Evolutionary conservation across 2,888 invertebrate genomes (phyloP).

Genomic region (Hyppa rectilinea): DNA sequence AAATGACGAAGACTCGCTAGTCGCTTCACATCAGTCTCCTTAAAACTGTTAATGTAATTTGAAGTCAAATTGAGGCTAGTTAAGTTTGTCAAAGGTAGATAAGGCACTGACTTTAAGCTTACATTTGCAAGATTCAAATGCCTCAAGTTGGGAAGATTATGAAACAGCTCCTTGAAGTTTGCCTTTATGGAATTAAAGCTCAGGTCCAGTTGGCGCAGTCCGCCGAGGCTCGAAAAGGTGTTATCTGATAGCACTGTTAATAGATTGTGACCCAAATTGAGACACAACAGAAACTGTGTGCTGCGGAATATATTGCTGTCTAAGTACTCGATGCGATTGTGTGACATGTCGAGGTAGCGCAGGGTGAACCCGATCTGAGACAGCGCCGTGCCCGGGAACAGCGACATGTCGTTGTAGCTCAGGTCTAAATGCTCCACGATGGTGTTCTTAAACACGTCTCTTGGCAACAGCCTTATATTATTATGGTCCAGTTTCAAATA

Average conservation of each 20-base stretch:
- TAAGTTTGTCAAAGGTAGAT: constrained; percentile 94
- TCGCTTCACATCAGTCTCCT: constrained; percentile 93
- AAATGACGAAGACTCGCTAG: constrained; percentile 93
- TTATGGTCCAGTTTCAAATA: constrained; percentile 94
- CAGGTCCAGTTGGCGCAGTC: constrained; percentile 94
- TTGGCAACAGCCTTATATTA: constrained; percentile 93
- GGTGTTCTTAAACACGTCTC: constrained; percentile 95
- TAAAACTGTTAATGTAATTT: constrained; percentile 93
- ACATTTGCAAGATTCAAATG: constrained; percentile 94
- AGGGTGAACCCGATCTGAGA: constrained; percentile 95
- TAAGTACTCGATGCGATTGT: constrained; percentile 95
- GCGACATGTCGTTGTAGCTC: constrained; percentile 94
- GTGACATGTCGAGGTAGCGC: constrained; percentile 94
- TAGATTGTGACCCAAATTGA: constrained; percentile 95
- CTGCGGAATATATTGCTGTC: constrained; percentile 97
- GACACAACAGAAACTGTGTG: constrained; percentile 94
- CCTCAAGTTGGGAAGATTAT: constrained; percentile 95
- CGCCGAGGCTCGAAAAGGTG: constrained; percentile 95
- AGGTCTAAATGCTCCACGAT: constrained; percentile 95
- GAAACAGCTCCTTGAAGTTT: constrained; percentile 96
- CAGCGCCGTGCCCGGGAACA: constrained; percentile 95
- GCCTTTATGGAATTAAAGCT: constrained; percentile 95
- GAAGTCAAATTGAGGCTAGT: constrained; percentile 95
- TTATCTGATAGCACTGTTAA: constrained; percentile 96
- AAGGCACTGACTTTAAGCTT: constrained; percentile 94